Evolutionary conservation across 2,113 vertebrate species (phyloP).

Genomic region (Cephalopholis sonnerati): DNA sequence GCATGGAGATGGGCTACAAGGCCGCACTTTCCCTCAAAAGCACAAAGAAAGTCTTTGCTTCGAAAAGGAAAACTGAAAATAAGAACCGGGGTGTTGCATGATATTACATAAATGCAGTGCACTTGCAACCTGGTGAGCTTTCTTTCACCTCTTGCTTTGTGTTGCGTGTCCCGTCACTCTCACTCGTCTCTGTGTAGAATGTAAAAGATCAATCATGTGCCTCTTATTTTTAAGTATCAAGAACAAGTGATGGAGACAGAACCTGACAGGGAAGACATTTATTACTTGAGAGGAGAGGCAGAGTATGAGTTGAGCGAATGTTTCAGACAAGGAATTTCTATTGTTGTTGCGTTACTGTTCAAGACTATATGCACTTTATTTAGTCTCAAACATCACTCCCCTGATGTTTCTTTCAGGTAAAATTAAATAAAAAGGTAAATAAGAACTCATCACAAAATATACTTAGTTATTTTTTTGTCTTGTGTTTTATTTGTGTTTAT

Average conservation of each 20-base stretch:
- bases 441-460: too few relatives aligned
- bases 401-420: not conserved
- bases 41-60: constrained; percentile 13
- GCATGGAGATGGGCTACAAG: constrained; percentile 56
- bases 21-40: constrained; percentile 30
- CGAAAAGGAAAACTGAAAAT: not conserved
- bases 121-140: constrained; percentile 19
- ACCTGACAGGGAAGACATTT: not conserved
- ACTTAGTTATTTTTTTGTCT: not conserved
- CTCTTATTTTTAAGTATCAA: not conserved
- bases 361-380: not conserved
- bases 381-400: not conserved
- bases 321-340: not conserved
- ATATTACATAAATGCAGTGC: not conserved
- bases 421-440: not conserved
- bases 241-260: not conserved
- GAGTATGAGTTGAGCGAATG: not conserved
- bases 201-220: not conserved
- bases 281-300: not conserved
- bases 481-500: too few relatives aligned
- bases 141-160: constrained; percentile 34
- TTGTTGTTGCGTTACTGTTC: not conserved
- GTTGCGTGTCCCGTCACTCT: constrained; percentile 18
- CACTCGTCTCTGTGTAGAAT: not conserved
- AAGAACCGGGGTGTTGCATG: not conserved